phyloP scores from a whole-genome alignment of 2,113 vertebrate species.

The Myodes glareolus region DNA sequence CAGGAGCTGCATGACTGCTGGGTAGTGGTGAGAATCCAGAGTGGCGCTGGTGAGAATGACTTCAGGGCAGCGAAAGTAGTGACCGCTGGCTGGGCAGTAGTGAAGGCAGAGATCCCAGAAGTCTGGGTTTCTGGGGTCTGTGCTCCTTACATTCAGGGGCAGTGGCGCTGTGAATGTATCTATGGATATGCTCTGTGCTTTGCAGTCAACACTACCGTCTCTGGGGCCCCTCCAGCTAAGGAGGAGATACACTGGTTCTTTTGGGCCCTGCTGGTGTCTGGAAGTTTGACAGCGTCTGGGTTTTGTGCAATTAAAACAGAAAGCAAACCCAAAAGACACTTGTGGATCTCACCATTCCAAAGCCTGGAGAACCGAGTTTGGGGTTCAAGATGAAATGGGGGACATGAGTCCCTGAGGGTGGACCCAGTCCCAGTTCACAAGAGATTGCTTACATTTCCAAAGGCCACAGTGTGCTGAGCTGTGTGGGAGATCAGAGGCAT shows the following conservation, averaged over 20 bases:
- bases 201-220: neutral
- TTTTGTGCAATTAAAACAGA: neutral
- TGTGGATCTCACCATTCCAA: rapidly evolving
- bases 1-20: too few species aligned
- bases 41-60: too few species aligned
- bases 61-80: neutral
- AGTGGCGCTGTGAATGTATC: neutral
- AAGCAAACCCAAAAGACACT: neutral
- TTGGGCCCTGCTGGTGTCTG: neutral
- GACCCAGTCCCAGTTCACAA: neutral
- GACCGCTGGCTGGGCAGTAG: too few species aligned
- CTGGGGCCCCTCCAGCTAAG: neutral
- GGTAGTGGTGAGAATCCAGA: neutral
- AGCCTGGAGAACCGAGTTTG: rapidly evolving
- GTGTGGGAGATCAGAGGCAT: neutral
- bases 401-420: rapidly evolving
- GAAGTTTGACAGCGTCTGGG: too few species aligned
- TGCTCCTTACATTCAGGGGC: neutral
- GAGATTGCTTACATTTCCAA: neutral
- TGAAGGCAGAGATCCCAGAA: too few species aligned
- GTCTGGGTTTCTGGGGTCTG: neutral
- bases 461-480: neutral
- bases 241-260: neutral
- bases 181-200: neutral
- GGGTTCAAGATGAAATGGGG: too few species aligned